phyloP scores from a whole-genome alignment of 2,113 vertebrate genomes.

The Ellobius talpinus region DNA sequence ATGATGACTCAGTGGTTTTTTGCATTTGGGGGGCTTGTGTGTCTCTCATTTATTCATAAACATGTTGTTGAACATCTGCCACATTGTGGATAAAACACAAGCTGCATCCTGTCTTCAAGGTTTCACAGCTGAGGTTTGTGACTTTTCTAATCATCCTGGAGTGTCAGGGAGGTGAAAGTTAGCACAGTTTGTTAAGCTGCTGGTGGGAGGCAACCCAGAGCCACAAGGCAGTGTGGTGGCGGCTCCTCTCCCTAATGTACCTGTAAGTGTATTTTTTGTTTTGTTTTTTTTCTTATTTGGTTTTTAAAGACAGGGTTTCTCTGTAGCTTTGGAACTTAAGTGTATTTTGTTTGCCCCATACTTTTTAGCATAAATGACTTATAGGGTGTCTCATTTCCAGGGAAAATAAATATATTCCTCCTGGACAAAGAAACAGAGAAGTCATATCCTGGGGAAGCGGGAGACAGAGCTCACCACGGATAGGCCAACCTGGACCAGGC shows the following conservation, averaged over 20 bases:
- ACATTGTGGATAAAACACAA: not conserved
- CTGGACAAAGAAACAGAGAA: conserved; percentile 96
- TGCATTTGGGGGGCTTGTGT: not conserved
- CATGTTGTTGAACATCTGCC: not conserved
- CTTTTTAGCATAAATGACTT: conserved; percentile 66
- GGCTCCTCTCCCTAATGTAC: not conserved
- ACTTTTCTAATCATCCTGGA: not conserved
- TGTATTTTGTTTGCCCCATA: conserved; percentile 60
- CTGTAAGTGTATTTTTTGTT: conserved; percentile 58
- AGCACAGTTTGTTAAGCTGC: not conserved
- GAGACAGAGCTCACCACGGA: conserved; percentile 95
- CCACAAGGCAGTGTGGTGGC: not conserved
- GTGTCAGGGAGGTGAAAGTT: not conserved
- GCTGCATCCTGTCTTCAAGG: not conserved
- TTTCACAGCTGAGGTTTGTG: not conserved
- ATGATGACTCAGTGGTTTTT: not conserved
- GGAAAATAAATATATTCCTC: conserved; percentile 98
- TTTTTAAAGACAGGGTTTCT: too few species aligned
- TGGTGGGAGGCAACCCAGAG: not conserved
- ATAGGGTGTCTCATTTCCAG: conserved; percentile 86
- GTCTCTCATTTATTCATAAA: not conserved
- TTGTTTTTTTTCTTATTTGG: too few species aligned
- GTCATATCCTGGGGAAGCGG: conserved; percentile 95
- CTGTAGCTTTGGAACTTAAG: not conserved
- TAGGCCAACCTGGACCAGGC: conserved; percentile 92